Percentiles rank a stretch among this genome's conserved stretches.
Evolutionary conservation across 2,113 vertebrate species (phyloP).

Genomic region (Crotalus tigris): DNA sequence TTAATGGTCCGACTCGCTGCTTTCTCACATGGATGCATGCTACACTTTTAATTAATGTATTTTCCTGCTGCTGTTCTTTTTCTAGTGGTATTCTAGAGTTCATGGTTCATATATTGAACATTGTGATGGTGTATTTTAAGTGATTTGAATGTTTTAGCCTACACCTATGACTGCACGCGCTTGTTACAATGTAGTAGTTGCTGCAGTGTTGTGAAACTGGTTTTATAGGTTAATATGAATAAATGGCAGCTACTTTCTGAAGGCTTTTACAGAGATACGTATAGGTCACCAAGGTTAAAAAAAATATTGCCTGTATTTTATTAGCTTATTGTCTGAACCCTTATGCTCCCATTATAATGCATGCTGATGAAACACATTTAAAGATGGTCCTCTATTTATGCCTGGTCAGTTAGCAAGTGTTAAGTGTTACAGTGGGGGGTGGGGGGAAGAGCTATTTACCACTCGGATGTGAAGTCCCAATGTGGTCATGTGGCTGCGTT

Average conservation of each 20-base stretch:
- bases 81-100: no score
- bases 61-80: no score
- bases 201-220: background rate
- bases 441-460: background rate
- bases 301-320: background rate
- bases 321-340: background rate
- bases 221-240: background rate
- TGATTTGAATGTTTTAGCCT: background rate
- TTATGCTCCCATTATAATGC: background rate
- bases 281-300: background rate
- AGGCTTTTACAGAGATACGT: background rate
- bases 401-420: no score
- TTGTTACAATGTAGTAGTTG: background rate
- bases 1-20: no score
- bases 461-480: background rate
- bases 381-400: no score
- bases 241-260: background rate
- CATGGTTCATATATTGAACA: no score
- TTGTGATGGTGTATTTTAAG: no score
- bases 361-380: background rate
- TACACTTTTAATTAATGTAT: no score
- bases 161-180: background rate
- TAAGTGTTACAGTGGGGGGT: no score
- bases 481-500: background rate
- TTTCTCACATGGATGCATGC: no score